phyloP scores from a whole-genome alignment of 2,113 vertebrate species.

The Pelodiscus sinensis region DNA sequence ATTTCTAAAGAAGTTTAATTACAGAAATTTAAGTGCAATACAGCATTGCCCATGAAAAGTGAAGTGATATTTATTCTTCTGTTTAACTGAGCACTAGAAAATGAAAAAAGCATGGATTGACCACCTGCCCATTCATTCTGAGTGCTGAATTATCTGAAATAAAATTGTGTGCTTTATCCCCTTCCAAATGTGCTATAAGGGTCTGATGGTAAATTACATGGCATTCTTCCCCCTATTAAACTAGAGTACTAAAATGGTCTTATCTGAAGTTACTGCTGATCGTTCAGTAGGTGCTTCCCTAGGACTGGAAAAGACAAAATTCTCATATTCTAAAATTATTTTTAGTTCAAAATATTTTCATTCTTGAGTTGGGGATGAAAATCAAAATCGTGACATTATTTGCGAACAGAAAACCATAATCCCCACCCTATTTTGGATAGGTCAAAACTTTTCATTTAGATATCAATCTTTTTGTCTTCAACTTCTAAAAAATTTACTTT shows the following conservation, averaged over 20 bases:
- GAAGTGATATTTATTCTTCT: neutral
- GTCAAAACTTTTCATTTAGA: neutral
- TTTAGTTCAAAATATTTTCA: neutral
- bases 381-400: neutral
- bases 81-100: neutral
- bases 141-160: neutral
- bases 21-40: neutral
- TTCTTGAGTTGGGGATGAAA: neutral
- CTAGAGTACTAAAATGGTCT: neutral
- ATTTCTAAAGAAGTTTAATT: conserved; percentile 14
- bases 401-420: neutral
- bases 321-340: neutral
- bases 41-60: neutral
- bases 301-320: neutral
- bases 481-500: neutral
- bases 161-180: neutral
- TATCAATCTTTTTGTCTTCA: neutral
- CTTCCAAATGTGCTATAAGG: neutral
- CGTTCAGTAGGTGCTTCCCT: neutral
- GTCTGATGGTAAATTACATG: neutral
- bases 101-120: neutral
- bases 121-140: neutral
- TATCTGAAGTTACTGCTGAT: neutral
- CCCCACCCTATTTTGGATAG: neutral
- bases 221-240: neutral